These are phyloP conservation scores for Zele albiditarsus DNA, from an alignment of 2,888 invertebrate species.

Conservation along the genomic window DNA sequence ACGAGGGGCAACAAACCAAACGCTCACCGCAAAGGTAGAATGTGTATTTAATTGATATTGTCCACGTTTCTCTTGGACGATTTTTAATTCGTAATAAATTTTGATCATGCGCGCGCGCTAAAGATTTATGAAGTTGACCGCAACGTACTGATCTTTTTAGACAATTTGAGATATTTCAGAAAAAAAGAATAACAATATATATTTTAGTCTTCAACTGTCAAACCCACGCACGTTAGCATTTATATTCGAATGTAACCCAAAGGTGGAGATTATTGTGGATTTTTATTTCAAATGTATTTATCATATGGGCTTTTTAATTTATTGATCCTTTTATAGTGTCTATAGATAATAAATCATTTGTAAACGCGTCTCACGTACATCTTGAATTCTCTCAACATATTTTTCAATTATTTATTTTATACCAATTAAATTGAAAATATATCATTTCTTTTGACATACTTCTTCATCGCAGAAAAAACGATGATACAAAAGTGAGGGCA, in stretches of 20 bases:
- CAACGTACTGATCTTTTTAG: slow-evolving; percentile 25
- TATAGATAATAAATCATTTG: no score
- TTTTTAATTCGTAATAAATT: slow-evolving; percentile 68
- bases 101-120: slow-evolving; percentile 58
- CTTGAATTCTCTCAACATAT: background rate
- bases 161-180: background rate
- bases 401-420: background rate
- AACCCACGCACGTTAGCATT: background rate
- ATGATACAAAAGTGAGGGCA: no score
- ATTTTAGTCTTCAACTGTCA: background rate
- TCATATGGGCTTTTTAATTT: background rate
- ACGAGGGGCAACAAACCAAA: slow-evolving; percentile 44
- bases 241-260: background rate
- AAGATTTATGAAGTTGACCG: slow-evolving; percentile 65
- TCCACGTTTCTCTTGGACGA: slow-evolving; percentile 45
- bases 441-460: background rate
- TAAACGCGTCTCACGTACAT: no score
- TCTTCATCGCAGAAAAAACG: background rate
- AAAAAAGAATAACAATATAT: background rate
- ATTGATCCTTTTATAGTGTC: background rate
- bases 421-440: background rate
- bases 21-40: slow-evolving; percentile 30
- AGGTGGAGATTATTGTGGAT: background rate
- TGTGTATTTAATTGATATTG: slow-evolving; percentile 67
- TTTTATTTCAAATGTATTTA: background rate